Evolutionary conservation across 92 coral and sea anemone genomes (phyloP), one percentile per base, ranked within the genome.

Genomic region (Desmophyllum pertusum): DNA sequence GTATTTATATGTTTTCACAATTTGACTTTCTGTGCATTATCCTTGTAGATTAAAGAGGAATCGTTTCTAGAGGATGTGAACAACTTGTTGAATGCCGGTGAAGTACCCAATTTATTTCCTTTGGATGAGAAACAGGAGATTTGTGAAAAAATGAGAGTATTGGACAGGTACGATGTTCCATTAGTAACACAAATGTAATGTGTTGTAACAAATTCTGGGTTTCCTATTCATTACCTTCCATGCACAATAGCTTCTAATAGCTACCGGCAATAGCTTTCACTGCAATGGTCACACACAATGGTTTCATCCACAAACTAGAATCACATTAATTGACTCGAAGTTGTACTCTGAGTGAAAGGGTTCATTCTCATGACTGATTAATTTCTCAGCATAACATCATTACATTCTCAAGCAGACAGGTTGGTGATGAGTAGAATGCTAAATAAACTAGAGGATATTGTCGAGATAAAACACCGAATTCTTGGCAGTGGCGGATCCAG

Each of bases 121-220:
- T 78, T 97, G 75, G 99, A 97, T 78, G 99, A 97, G 84, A 97
- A 97, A 62, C 99, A 97, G 62, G 99, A 97, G 75, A 97, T 97
- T 70, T 97, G 99, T 78, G 99, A 97, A 80, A 97, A 97, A 80
- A 97, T 97, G 99, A 88, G 99, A 71, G 67, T 81, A 25, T 86
- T 92, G 50, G 99, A 97, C 91, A 96, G 99, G 99, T 96, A 87
- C 50, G 59, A 53, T 55, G 63, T 55, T 55, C 6, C 63, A 55
- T 23, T 55, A 8, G 10, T 5, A 19, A 59, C 65, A 23, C 63
- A 18, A 55, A 59, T 9, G 10, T 27, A 59, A 25, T 29, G 6
- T 10, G 1, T 7, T 27, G 15, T 21, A 46, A 18, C 52, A 11
- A 3, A 11, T 46, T 11, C 18, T 48, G 19, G 53, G 18, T 13